Percentiles rank a stretch among this genome's conserved stretches.
Conservation (phyloP, 2,113 vertebrate species). For the Fregetta grallaria region DNA sequence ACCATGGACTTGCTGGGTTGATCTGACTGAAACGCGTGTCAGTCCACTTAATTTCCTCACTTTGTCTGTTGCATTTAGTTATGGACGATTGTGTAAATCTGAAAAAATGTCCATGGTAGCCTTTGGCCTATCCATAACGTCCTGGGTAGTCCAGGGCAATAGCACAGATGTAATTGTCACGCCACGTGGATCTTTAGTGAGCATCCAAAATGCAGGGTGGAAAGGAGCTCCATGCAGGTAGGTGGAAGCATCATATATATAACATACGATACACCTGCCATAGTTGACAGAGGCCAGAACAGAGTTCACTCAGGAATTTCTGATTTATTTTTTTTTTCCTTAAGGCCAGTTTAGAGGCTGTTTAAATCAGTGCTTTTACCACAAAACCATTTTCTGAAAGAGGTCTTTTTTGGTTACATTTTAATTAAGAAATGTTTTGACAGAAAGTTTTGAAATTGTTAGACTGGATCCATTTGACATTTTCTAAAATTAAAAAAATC, state of each 20-base stretch:
- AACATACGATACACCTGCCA: fast-evolving
- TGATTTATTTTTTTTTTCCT: neutral
- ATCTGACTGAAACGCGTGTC: neutral
- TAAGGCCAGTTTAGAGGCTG: neutral
- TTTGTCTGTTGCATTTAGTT: neutral
- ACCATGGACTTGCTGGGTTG: neutral
- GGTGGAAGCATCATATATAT: neutral
- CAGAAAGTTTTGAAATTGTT: neutral
- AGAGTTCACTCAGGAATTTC: neutral
- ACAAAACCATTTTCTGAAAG: neutral
- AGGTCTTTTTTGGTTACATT: neutral
- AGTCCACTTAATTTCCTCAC: neutral
- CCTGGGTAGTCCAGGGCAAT: neutral
- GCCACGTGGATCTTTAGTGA: fast-evolving
- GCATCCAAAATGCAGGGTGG: neutral
- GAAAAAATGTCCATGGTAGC: neutral
- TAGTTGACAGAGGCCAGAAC: neutral
- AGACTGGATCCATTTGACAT: neutral
- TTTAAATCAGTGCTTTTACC: neutral
- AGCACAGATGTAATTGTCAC: neutral
- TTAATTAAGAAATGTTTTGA: neutral
- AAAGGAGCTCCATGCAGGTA: neutral
- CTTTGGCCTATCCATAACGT: neutral
- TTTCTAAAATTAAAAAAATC: neutral
- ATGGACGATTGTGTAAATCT: neutral